These are phyloP conservation scores for Melipona quadrifasciata DNA, from an alignment of 1,140 invertebrate species.

Conservation along the genomic window DNA sequence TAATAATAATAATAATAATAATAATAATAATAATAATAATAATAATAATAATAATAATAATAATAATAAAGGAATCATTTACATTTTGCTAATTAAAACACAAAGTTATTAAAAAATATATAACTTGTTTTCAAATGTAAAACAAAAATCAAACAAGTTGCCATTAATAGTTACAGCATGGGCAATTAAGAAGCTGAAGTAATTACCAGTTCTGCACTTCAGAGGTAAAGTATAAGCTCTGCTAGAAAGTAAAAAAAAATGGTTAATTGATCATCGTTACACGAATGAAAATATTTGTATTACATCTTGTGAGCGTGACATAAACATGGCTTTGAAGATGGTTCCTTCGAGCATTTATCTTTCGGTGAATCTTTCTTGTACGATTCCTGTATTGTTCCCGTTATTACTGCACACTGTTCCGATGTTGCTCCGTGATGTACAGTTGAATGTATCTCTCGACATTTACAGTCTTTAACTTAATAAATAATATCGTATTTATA, in stretches of 20 bases:
- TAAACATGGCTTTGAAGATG: slow-evolving; percentile 39
- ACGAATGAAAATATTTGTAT: slow-evolving; percentile 9
- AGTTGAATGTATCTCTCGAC: slow-evolving; percentile 11
- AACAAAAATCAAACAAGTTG: background rate
- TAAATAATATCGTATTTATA: background rate
- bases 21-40: too few relatives aligned
- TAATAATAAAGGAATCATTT: too few relatives aligned
- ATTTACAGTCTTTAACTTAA: slow-evolving; percentile 46
- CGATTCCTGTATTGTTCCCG: slow-evolving; percentile 2
- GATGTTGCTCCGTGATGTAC: background rate
- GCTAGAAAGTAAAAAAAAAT: slow-evolving; percentile 30
- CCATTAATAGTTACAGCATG: background rate
- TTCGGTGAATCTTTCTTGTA: slow-evolving; percentile 27
- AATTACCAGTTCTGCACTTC: slow-evolving; percentile 52
- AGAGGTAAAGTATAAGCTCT: slow-evolving; percentile 56
- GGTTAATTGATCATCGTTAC: slow-evolving; percentile 21
- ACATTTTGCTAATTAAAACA: background rate
- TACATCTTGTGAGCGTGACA: slow-evolving; percentile 64
- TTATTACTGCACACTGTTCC: background rate
- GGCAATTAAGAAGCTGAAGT: background rate
- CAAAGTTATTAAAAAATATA: background rate
- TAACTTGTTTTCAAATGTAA: background rate
- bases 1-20: too few relatives aligned
- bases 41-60: too few relatives aligned
- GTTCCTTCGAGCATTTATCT: background rate